phyloP scores from a whole-genome alignment of 2,888 invertebrate species.

The Tethea ocularis region DNA sequence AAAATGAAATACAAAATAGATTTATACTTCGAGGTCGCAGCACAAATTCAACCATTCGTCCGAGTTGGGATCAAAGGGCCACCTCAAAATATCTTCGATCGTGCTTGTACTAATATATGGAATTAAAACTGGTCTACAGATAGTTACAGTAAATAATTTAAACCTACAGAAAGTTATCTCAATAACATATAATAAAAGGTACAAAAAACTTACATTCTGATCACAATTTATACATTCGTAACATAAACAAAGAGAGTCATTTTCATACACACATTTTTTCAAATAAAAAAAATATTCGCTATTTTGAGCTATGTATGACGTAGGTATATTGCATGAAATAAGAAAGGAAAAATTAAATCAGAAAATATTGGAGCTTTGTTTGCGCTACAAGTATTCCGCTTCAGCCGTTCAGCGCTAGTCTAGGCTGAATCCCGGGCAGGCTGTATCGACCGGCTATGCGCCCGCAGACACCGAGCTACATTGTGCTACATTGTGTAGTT shows the following conservation, averaged over 20 bases:
- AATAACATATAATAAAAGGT: background rate
- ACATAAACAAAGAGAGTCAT: too few relatives aligned
- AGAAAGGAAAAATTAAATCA: background rate
- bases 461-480: slow-evolving; percentile 10
- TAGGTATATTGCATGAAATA: too few relatives aligned
- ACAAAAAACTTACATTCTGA: background rate
- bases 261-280: too few relatives aligned
- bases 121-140: background rate
- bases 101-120: background rate
- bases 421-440: slow-evolving; percentile 49
- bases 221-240: too few relatives aligned
- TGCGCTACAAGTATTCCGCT: background rate
- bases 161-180: too few relatives aligned
- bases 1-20: slow-evolving; percentile 7
- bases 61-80: background rate
- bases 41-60: background rate
- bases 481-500: slow-evolving; percentile 6
- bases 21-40: background rate
- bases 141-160: background rate
- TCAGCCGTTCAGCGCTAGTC: slow-evolving; percentile 15
- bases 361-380: background rate
- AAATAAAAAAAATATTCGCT: too few relatives aligned
- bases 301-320: too few relatives aligned
- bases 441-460: slow-evolving; percentile 57
- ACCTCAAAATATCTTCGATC: background rate